Evolutionary conservation across 2,797 vertebrate species (phyloP).

Genomic region (Periophthalmus magnuspinnatus): DNA sequence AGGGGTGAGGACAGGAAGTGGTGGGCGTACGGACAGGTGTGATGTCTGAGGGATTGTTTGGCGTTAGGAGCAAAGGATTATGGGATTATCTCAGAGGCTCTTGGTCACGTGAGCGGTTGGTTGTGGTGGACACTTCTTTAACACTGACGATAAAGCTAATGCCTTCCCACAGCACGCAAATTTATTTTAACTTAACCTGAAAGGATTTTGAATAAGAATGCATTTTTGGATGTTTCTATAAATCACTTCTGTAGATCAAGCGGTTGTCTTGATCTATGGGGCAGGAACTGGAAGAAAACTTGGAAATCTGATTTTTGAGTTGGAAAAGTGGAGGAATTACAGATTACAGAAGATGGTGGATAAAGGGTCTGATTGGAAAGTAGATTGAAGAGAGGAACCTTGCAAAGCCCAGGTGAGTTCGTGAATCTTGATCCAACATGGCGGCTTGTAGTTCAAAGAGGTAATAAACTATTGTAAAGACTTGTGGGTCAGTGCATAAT

Average conservation of each 20-base stretch:
- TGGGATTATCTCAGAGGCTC: slow-evolving; percentile 69
- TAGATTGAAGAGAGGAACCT: neutral
- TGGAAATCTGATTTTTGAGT: neutral
- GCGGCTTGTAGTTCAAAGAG: neutral
- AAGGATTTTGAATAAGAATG: neutral
- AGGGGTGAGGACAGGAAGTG: neutral
- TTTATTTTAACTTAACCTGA: neutral
- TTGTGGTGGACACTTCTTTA: slow-evolving; percentile 72
- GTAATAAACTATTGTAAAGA: neutral
- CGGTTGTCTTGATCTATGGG: neutral
- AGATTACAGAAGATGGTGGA: neutral
- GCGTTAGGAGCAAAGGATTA: slow-evolving; percentile 70
- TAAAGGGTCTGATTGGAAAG: slow-evolving; percentile 1
- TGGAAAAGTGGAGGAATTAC: neutral
- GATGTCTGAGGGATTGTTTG: slow-evolving; percentile 58
- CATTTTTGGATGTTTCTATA: neutral
- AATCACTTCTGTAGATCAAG: neutral
- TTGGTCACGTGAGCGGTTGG: slow-evolving; percentile 72
- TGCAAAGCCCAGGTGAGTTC: neutral
- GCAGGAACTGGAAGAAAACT: too few relatives aligned
- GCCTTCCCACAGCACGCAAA: slow-evolving; percentile 29
- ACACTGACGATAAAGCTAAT: slow-evolving; percentile 72
- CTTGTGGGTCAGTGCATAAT: neutral
- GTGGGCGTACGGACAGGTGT: slow-evolving; percentile 47
- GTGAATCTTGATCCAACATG: slow-evolving; percentile 10